phyloP scores from a whole-genome alignment of 2,797 vertebrate species.

The Octomys mimax region DNA sequence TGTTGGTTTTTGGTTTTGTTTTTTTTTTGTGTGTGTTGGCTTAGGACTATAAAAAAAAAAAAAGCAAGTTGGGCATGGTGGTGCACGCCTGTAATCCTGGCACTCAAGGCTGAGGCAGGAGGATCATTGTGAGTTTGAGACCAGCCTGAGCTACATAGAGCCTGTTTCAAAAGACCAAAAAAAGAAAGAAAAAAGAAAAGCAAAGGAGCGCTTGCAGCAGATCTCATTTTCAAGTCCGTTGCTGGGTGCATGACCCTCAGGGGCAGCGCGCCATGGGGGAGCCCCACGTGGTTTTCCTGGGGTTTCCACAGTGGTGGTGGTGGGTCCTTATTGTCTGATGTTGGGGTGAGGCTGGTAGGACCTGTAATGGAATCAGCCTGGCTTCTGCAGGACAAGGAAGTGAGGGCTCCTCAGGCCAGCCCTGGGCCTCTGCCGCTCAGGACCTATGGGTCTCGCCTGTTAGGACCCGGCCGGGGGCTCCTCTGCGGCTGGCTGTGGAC shows the following conservation, averaged over 20 bases:
- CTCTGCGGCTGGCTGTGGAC: background rate
- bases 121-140: no score
- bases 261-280: slow-evolving; percentile 80
- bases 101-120: no score
- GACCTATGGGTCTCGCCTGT: background rate
- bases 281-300: slow-evolving; percentile 72
- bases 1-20: background rate
- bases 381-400: background rate
- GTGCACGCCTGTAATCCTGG: no score
- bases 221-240: slow-evolving; percentile 66
- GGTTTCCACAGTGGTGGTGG: slow-evolving; percentile 24
- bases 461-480: background rate
- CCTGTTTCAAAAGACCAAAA: no score
- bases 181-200: slow-evolving; percentile 5
- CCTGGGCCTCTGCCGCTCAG: background rate
- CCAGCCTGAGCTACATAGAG: no score
- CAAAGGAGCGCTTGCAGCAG: slow-evolving; percentile 55
- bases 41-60: slow-evolving; percentile 71
- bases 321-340: slow-evolving; percentile 81
- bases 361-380: slow-evolving; percentile 26
- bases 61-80: background rate
- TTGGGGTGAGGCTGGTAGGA: background rate
- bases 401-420: no score
- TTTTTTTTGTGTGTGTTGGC: background rate
- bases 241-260: slow-evolving; percentile 79